Evolutionary conservation across 2,888 invertebrate genomes (phyloP), one percentile per base, ranked within the genome.

Genomic region (Meghimatium bilineatum): DNA sequence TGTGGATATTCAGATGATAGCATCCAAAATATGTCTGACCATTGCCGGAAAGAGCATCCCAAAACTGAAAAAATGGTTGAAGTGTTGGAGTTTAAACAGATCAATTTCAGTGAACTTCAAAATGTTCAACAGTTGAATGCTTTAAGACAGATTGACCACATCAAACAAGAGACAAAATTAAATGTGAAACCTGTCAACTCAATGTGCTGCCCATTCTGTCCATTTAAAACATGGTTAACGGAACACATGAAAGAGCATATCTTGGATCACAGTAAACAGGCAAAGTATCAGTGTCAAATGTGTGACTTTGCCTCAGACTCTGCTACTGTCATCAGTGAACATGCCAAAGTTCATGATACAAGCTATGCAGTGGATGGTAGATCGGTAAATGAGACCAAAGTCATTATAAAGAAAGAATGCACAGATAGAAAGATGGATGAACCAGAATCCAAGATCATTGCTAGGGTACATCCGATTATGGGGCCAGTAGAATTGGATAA

Each of bases 1-100:
- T 91, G 91, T 85, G 87, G 88, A n/a, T 91, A 87, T 86, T 90
- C 89, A 79, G 88, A 89, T 52, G 89, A 90, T 32, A 83, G 72
- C 32, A 78, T 78, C 23, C 72, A 77, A 23, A 56, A 49, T 29
- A 78, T 83, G 78, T 77, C 72, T 36, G 83, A 83, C 23, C 83
- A 83, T 49, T 83, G 83, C 36, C 78, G 60, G 69, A 83, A 56
- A 26, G 38, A 44, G 26, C 83, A 83, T 49, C 83, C 72, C 29
- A 36, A 26, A 26, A 23, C n/a, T 60, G 83, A 83, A 49, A 75
- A 78, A 66, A 72, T 78, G 29, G 78, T 83, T n/a, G 83, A 83
- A 29, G 83, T 83, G 5, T 34, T 83, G 20, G 63, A 78, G 26
- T 72, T 83, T 49, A 78, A 78, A 32, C 78, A 52, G 32, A 78